Percentiles rank a stretch among this genome's conserved stretches.
Conservation (phyloP, 1,140 invertebrate species). For the Pseudomyrmex dendroicus region DNA sequence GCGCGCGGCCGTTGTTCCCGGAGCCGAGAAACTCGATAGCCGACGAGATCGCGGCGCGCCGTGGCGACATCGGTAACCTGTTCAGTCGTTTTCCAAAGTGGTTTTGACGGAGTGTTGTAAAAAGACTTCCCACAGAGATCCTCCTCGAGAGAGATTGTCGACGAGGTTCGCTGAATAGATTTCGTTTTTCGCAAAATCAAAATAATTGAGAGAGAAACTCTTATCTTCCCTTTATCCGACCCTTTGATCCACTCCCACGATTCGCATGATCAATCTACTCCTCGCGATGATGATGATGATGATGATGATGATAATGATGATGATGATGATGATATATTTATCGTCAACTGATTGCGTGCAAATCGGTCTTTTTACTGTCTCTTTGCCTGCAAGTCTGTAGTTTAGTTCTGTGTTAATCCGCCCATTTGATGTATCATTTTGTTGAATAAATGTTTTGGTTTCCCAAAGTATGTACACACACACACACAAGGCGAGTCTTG, state of each 20-base stretch:
- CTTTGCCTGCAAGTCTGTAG: not conserved
- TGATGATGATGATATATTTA: not conserved
- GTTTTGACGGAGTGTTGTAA: constrained; percentile 80
- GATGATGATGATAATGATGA: too few relatives aligned
- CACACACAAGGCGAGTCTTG: constrained; percentile 10
- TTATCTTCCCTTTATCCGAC: not conserved
- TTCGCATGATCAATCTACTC: constrained; percentile 45
- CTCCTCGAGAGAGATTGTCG: constrained; percentile 56
- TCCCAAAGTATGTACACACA: constrained; percentile 64
- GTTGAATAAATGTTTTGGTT: constrained; percentile 80
- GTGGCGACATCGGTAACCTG: constrained; percentile 85
- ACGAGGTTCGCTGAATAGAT: constrained; percentile 53
- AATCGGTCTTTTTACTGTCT: constrained; percentile 40
- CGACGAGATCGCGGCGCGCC: constrained; percentile 84
- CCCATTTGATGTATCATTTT: constrained; percentile 59
- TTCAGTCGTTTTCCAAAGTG: constrained; percentile 85
- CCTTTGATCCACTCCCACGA: not conserved
- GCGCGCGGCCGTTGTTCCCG: constrained; percentile 84
- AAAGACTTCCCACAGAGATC: constrained; percentile 63
- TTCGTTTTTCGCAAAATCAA: constrained; percentile 41
- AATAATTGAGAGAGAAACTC: constrained; percentile 53
- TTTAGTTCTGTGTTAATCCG: not conserved
- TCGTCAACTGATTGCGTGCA: constrained; percentile 24
- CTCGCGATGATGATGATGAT: not conserved
- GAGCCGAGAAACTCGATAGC: constrained; percentile 83